Evolutionary conservation across 2,113 vertebrate genomes (phyloP).

Genomic region (Phylloscopus trochiloides): DNA sequence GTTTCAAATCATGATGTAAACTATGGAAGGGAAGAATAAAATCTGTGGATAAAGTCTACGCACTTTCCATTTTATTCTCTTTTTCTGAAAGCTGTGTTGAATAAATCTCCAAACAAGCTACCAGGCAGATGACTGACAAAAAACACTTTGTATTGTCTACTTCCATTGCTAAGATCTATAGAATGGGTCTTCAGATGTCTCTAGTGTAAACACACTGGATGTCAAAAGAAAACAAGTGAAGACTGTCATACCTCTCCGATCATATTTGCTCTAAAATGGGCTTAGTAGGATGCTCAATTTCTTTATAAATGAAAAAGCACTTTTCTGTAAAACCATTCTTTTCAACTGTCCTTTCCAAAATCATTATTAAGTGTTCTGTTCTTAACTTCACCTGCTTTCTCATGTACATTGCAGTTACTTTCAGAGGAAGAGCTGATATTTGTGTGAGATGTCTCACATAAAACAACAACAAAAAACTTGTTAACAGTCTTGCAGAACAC

Average conservation of each 20-base stretch:
- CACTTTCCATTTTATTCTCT: background rate
- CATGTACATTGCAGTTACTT: background rate
- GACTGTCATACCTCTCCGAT: background rate
- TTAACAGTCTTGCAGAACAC: background rate
- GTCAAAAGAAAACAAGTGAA: background rate
- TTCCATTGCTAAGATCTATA: background rate
- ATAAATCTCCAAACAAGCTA: background rate
- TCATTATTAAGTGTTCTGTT: background rate
- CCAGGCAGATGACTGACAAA: background rate
- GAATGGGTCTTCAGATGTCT: background rate
- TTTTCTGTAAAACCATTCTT: background rate
- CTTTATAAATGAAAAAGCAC: background rate
- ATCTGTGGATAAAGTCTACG: slow-evolving; percentile 1
- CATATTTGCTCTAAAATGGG: background rate
- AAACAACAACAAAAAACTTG: background rate
- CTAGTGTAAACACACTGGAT: background rate
- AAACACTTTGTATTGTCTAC: background rate
- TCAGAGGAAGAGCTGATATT: background rate
- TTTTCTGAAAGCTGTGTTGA: background rate
- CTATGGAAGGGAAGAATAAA: slow-evolving; percentile 7
- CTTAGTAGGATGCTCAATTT: background rate
- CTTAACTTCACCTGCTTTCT: background rate
- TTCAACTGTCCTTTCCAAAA: background rate
- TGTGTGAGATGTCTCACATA: background rate
- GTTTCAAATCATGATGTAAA: slow-evolving; percentile 33